Evolutionary conservation across 2,888 invertebrate genomes (phyloP).

Genomic region (Copidosoma aretas): DNA sequence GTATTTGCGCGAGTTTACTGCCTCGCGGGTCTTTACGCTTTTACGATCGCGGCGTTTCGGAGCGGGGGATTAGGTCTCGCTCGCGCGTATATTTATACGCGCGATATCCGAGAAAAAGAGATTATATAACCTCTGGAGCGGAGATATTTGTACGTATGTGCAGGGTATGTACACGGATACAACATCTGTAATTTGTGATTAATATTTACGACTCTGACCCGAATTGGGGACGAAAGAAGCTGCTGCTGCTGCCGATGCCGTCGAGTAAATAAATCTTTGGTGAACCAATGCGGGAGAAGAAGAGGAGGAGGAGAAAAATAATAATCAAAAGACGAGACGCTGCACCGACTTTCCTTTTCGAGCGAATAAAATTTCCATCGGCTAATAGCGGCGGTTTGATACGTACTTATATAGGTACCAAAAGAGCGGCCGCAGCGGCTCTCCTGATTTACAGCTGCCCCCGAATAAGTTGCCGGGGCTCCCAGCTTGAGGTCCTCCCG

Average conservation of each 20-base stretch:
- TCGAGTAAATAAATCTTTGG: too few relatives aligned
- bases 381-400: too few relatives aligned
- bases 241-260: background rate
- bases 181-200: slow-evolving; percentile 30
- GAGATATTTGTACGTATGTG: too few relatives aligned
- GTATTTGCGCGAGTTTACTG: slow-evolving; percentile 14
- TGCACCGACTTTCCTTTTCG: background rate
- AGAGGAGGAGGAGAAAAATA: too few relatives aligned
- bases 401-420: too few relatives aligned
- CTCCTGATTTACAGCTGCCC: too few relatives aligned
- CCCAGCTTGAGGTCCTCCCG: too few relatives aligned
- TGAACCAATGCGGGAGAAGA: too few relatives aligned
- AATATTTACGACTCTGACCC: slow-evolving; percentile 36
- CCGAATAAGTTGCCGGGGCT: too few relatives aligned
- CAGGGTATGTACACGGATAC: background rate
- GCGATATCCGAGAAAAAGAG: slow-evolving; percentile 21
- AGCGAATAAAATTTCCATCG: background rate
- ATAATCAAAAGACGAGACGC: too few relatives aligned
- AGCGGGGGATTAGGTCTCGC: slow-evolving; percentile 20
- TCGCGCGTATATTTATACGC: slow-evolving; percentile 27
- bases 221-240: slow-evolving; percentile 5
- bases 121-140: slow-evolving; percentile 22
- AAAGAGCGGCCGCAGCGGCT: too few relatives aligned
- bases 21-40: slow-evolving; percentile 12
- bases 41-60: slow-evolving; percentile 20